A percentile compares a stretch with the other conserved stretches of the same genome.
These are phyloP conservation scores for Channa argus DNA, from an alignment of 2,113 vertebrate species.

Conservation along the genomic window DNA sequence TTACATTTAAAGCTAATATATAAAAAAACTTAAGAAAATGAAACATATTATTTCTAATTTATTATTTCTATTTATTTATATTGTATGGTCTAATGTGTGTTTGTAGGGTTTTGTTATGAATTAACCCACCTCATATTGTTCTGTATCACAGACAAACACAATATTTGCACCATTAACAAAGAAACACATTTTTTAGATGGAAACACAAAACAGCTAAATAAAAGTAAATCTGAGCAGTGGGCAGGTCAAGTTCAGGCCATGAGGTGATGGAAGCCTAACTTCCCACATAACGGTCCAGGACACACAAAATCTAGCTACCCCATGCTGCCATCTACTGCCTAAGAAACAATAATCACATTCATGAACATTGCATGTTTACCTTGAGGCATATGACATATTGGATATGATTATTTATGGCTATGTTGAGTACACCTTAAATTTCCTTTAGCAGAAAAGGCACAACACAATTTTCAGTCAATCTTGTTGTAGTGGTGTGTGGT, in stretches of 20 bases:
- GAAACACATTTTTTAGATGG: neutral
- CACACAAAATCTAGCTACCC: constrained; percentile 8
- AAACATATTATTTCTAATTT: neutral
- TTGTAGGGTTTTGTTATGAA: neutral
- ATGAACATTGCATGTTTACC: neutral
- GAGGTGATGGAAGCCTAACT: constrained; percentile 52
- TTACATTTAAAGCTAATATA: no score
- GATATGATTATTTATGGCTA: no score
- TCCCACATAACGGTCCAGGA: constrained; percentile 13
- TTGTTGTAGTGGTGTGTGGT: no score
- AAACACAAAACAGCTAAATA: neutral
- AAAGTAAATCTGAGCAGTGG: constrained; percentile 8
- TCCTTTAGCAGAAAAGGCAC: no score
- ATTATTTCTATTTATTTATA: neutral
- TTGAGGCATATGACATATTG: neutral
- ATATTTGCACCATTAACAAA: neutral
- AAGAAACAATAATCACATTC: neutral
- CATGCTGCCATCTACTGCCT: constrained; percentile 76
- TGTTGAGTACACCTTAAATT: no score
- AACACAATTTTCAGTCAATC: no score
- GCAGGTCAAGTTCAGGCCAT: constrained; percentile 84
- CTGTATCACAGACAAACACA: neutral
- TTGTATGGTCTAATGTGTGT: neutral
- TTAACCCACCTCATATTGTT: neutral
- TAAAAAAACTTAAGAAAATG: neutral